Evolutionary conservation across 2,113 vertebrate species (phyloP).

Genomic region (Hypanus sabinus): DNA sequence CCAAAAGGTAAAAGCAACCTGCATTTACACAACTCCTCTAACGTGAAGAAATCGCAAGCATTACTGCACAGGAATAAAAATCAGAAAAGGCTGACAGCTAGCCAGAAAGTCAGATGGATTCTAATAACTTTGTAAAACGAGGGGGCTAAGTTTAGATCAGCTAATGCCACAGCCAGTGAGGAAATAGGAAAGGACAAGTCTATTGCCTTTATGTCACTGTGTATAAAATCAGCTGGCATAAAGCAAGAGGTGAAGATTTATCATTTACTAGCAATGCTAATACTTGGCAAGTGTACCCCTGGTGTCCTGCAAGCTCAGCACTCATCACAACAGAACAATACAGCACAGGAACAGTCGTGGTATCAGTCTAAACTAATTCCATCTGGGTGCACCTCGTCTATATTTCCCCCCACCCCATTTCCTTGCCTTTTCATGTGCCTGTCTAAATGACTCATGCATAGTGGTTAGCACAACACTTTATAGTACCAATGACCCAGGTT

Average conservation of each 20-base stretch:
- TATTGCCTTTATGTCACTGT: no score
- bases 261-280: not conserved
- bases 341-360: no score
- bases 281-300: not conserved
- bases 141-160: not conserved
- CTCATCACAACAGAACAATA: not conserved
- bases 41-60: not conserved
- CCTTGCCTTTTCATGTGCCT: no score
- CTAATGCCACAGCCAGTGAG: not conserved
- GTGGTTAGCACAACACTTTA: no score
- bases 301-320: not conserved
- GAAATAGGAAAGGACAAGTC: not conserved
- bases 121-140: not conserved
- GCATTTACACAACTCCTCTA: not conserved
- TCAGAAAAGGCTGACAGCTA: not conserved
- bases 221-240: not conserved
- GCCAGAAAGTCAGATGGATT: not conserved
- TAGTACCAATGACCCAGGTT: no score
- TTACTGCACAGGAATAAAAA: not conserved
- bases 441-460: no score
- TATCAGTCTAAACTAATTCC: no score
- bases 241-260: not conserved
- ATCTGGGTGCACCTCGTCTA: no score
- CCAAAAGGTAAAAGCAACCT: not conserved
- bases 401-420: no score